Conservation (phyloP, 2,113 vertebrate species). For the Cheilinus undulatus region DNA sequence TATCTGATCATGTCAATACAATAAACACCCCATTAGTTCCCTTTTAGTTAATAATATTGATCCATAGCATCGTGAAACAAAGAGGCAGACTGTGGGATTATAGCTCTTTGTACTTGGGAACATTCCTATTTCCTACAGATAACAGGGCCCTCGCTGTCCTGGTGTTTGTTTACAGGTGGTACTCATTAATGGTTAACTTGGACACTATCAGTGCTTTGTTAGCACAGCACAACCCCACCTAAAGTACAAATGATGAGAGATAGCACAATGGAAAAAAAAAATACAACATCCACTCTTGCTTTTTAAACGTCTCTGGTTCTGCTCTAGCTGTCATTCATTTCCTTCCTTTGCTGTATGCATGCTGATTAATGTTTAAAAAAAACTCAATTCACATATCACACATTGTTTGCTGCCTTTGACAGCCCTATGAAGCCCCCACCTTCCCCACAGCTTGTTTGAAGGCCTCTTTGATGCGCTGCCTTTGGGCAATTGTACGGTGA, state of each 20-base stretch:
- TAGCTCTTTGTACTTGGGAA: background rate
- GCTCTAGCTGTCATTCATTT: background rate
- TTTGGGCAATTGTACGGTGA: slow-evolving; percentile 87
- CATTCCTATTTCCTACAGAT: slow-evolving; percentile 9
- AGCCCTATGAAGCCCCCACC: slow-evolving; percentile 78
- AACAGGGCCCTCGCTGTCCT: slow-evolving; percentile 30
- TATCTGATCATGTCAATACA: slow-evolving; percentile 26
- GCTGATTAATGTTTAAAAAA: background rate
- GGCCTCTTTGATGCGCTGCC: slow-evolving; percentile 90
- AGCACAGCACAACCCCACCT: background rate
- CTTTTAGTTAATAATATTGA: slow-evolving; percentile 52
- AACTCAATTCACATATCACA: background rate
- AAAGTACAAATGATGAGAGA: background rate
- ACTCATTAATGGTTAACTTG: slow-evolving; percentile 65
- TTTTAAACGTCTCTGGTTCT: slow-evolving; percentile 1
- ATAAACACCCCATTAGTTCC: slow-evolving; percentile 24
- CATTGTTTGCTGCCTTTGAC: background rate
- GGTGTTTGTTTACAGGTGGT: slow-evolving; percentile 4
- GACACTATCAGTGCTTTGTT: slow-evolving; percentile 14
- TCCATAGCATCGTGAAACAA: slow-evolving; percentile 14
- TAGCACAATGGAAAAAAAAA: background rate
- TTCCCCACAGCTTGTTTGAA: slow-evolving; percentile 91
- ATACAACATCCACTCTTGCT: background rate
- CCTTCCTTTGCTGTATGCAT: background rate
- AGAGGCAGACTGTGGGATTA: background rate